Evolutionary conservation across 2,797 vertebrate species (phyloP), one percentile per base, ranked within the genome.

Genomic region (Halcyon badia): DNA sequence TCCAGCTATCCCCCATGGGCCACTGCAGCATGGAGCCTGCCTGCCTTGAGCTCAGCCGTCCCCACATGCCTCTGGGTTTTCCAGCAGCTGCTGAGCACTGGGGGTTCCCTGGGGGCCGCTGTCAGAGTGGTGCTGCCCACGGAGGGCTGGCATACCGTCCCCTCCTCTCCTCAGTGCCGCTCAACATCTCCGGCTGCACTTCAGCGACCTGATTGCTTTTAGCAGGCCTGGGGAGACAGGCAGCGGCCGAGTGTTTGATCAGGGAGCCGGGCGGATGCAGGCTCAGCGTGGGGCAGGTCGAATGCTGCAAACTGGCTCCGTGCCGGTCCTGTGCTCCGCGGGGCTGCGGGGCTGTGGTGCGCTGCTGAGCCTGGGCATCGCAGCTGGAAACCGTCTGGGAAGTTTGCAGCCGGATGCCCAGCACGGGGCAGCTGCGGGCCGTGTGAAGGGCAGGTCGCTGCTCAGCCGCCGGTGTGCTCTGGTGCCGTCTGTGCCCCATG

Each of bases 281-380:
- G 54, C 94, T 76, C 93, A 86, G 93, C 30, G 0, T 83, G 96
- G 9, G 1, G 86, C 80, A 46, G 49, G 46, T 57, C 11, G 48
- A 81, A 71, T 10, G 13, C 85, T 39, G 80, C 52, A 28, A 37
- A 22, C 48, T 11, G 96, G 87, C 22, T n/a, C 77, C 5, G 0
- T 9, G 5, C n/a, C 1, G 0, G 20, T 57, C 60, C 33, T 2
- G 0, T 1, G 10, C 1, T 0, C 79, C n/a, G 75, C 1, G 2
- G 93, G 83, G 52, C 75, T 64, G 18, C 14, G 16, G 51, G 28
- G 17, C 51, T 90, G 83, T 2, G 1, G 3, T 10, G 80, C 0
- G 4, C 91, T 61, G 44, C 87, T 30, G 68, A 19, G 76, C 46
- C 52, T 4, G 46, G 72, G 20, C 87, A 71, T 10, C 2, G 0